A percentile compares a stretch with the other conserved stretches of the same genome.
Evolutionary conservation across 2,888 invertebrate species (phyloP).

Genomic region (Drosophila koepferae): DNA sequence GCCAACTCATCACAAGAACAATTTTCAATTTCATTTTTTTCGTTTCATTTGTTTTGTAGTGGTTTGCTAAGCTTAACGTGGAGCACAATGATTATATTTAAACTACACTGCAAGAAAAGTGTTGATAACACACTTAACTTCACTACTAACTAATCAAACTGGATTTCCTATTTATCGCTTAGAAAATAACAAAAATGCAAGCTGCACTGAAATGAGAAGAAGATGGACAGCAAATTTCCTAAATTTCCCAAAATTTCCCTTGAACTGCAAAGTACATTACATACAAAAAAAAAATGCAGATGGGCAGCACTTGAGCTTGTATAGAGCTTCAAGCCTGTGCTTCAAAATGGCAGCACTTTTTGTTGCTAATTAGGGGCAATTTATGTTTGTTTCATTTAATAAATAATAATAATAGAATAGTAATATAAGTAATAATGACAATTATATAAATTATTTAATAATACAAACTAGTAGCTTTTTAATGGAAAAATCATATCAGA

Average conservation of each 20-base stretch:
- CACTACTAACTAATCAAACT: too few relatives aligned
- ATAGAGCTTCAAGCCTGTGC: neutral
- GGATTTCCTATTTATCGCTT: neutral
- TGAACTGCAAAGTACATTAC: neutral
- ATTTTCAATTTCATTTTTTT: slow-evolving; percentile 28
- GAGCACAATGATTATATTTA: slow-evolving; percentile 63
- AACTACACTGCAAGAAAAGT: slow-evolving; percentile 49
- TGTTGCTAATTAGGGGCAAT: too few relatives aligned
- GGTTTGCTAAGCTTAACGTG: slow-evolving; percentile 80
- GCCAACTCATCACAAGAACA: slow-evolving; percentile 43
- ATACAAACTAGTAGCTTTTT: neutral
- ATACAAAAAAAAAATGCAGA: too few relatives aligned
- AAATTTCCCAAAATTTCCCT: neutral
- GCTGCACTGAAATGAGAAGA: too few relatives aligned
- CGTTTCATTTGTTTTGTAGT: slow-evolving; percentile 74
- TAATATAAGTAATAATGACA: neutral
- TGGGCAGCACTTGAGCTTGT: neutral
- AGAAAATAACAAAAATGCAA: neutral
- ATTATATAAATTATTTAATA: neutral
- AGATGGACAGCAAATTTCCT: neutral
- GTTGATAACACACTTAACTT: neutral
- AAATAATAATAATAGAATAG: neutral
- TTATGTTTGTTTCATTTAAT: too few relatives aligned
- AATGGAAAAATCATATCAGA: neutral
- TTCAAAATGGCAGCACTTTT: neutral